These are phyloP conservation scores for Asteroscopus sphinx DNA, from an alignment of 2,888 invertebrate genomes.

Conservation along the genomic window DNA sequence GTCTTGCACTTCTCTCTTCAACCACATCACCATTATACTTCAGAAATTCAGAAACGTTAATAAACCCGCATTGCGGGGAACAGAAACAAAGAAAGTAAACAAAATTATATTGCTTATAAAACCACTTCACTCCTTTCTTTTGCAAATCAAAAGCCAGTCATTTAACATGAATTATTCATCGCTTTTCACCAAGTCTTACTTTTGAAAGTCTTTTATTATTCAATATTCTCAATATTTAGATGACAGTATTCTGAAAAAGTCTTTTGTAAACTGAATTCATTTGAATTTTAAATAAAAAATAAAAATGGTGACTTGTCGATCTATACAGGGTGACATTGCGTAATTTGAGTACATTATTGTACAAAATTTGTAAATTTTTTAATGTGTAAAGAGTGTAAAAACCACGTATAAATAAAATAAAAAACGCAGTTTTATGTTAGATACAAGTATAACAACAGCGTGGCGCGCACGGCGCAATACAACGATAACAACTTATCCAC, in stretches of 20 bases:
- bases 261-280: slow-evolving; percentile 1
- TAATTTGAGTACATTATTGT: no score
- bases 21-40: no score
- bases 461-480: no score
- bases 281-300: not conserved
- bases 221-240: slow-evolving; percentile 59
- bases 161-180: slow-evolving; percentile 68
- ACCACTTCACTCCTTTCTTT: slow-evolving; percentile 54
- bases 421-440: no score
- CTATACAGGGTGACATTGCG: no score
- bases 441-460: no score
- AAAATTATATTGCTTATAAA: slow-evolving; percentile 37
- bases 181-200: slow-evolving; percentile 60
- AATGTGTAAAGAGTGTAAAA: no score
- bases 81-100: slow-evolving; percentile 41
- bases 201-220: slow-evolving; percentile 62
- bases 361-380: no score
- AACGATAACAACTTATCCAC: no score
- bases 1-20: no score
- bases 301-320: no score
- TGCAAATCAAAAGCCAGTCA: slow-evolving; percentile 62
- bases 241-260: slow-evolving; percentile 11
- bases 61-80: slow-evolving; percentile 43
- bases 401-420: no score
- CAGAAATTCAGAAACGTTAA: slow-evolving; percentile 39